Percentiles rank a stretch among this genome's conserved stretches.
phyloP scores from a whole-genome alignment of 2,888 invertebrate genomes.

The Melangyna quadrimaculata region DNA sequence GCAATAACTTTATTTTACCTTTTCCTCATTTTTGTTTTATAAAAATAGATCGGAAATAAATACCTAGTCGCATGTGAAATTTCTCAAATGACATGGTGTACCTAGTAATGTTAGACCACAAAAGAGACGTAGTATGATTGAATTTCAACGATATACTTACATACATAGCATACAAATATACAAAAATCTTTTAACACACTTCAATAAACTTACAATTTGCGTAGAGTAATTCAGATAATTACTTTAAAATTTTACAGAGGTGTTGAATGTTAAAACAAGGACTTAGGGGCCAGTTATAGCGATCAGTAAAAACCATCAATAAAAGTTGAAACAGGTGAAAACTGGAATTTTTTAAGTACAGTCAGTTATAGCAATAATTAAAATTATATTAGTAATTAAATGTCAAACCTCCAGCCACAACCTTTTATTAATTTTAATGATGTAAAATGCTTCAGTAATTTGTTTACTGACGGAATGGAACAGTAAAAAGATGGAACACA shows the following conservation, averaged over 20 bases:
- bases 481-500: too few species aligned
- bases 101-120: slow-evolving; percentile 48
- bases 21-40: not conserved
- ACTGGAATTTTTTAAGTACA: too few species aligned
- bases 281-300: too few species aligned
- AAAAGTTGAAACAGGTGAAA: too few species aligned
- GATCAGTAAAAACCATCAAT: too few species aligned
- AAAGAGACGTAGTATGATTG: slow-evolving; percentile 62
- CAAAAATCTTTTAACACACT: slow-evolving; percentile 44
- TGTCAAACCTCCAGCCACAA: too few species aligned
- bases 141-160: slow-evolving; percentile 54
- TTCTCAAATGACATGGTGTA: slow-evolving; percentile 55
- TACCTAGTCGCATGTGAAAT: slow-evolving; percentile 26
- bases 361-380: too few species aligned
- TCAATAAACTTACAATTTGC: slow-evolving; percentile 22
- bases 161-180: not conserved
- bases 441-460: too few species aligned
- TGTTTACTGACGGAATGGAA: too few species aligned
- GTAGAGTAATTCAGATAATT: slow-evolving; percentile 1
- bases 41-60: slow-evolving; percentile 60
- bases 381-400: too few species aligned
- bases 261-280: too few species aligned
- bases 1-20: not conserved
- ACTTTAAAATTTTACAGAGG: slow-evolving; percentile 23
- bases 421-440: too few species aligned